Evolutionary conservation across 2,113 vertebrate species (phyloP), one percentile per base, ranked within the genome.

Genomic region (Aviceda subcristata): DNA sequence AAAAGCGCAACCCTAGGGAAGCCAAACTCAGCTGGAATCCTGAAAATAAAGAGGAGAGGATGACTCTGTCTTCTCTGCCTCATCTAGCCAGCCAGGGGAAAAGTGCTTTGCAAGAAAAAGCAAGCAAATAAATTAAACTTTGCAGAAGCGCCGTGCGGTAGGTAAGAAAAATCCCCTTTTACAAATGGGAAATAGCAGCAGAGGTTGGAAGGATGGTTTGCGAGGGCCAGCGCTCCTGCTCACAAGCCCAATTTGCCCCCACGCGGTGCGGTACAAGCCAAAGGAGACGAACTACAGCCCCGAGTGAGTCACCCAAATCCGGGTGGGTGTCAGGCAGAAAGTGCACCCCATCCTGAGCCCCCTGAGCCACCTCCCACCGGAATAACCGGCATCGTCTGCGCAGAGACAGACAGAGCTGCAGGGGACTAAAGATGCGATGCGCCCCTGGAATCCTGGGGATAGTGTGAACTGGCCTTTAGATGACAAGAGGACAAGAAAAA

Each of bases 271-370:
- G 14, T 29, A 24, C 57, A 24, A 66, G 45, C 45, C 21, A 30
- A 67, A 46, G 27, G 64, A 67, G 64, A 43, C 5, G 21, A 76
- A 90, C 30, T 3, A 48, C 30, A 41, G 23, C 46, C 45, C 26
- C 0, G 2, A 3, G 50, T 4, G 41, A 57, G 50, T 9, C 3
- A 0, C 43, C 34, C 38, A 14, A n/a, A 45, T 1, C 1, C 6
- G n/a, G 41, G 16, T 15, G 72, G 50, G 59, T 11, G n/a, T 59
- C 57, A 55, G 78, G 57, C 17, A 72, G 64, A 57, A 78, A 19
- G 6, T 4, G 6, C 29, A 27, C 10, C 43, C 34, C 10, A 30
- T 13, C 38, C 38, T 2, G 17, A 51, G 19, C 63, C 19, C 12
- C 48, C 51, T 1, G 8, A 32, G 45, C 38, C 27, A 27, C 32